Base-by-base conservation (phyloP, 2,888 invertebrate genomes). In the Smittia sp. region DNA sequence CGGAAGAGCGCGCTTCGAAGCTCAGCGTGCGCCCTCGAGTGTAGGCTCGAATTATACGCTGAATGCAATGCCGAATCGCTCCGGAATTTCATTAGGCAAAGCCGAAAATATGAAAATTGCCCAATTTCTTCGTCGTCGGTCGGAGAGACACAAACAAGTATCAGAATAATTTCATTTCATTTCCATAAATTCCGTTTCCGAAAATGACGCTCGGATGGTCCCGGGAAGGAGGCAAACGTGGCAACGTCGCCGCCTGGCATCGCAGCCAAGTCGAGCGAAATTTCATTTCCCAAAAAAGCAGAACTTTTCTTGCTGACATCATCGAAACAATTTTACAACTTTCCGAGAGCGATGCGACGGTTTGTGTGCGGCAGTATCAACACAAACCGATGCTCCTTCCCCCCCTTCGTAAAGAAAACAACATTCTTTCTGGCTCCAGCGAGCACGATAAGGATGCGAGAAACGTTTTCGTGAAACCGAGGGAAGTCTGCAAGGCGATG, bases 271-370 rank as follows among this genome's bases (percentile, higher is more conserved):
- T 32, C 15, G 27, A 24, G 24, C 20, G 27, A 11, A 63, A 15
- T 15, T 62, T 15, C 6, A 32, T 32, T 32, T 32, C n/a, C 6
- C 11, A 66, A 66, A 32, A 15, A 66, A 66, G 18, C 32, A 18
- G 6, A 15, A 3, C 9, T 18, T 32, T 66, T 66, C 27, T 38
- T 7, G 66, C 66, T 66, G 66, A 66, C 66, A 66, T 66, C 66
- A 66, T 66, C 66, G 27, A 66, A 66, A 66, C 11, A 46, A 46
- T 46, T 46, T 46, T 46, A 46, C 32, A 66, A 66, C 18, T 63
- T 63, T 15, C 32, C 22, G 13, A 52, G 18, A 52, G 52, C 20
- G 52, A 32, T 32, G 4, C 32, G 15, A 46, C n/a, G 2, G 46
- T 11, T 38, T 38, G 46, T 46, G 46, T 46, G 46, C 46, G 46